phyloP scores from a whole-genome alignment of 2,888 invertebrate species.

The Melanophora roralis region DNA sequence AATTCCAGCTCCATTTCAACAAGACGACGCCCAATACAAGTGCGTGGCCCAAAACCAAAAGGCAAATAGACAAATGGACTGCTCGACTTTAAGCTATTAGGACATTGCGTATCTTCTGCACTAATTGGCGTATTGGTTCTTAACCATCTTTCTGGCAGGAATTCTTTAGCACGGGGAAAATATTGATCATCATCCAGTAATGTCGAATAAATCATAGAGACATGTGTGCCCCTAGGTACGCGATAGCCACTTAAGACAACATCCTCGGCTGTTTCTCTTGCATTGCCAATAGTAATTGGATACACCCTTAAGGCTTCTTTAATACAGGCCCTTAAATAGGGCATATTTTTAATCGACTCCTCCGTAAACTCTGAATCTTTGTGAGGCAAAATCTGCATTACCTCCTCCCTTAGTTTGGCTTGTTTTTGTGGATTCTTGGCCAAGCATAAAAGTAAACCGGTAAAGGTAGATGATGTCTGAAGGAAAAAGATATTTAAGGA shows the following conservation, averaged over 20 bases:
- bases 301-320: constrained; percentile 84
- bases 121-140: not conserved
- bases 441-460: constrained; percentile 73
- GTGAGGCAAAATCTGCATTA: constrained; percentile 74
- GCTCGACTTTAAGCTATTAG: constrained; percentile 55
- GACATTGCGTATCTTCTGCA: constrained; percentile 20
- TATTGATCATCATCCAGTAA: constrained; percentile 70
- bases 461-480: constrained; percentile 70
- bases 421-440: constrained; percentile 83
- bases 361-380: constrained; percentile 77
- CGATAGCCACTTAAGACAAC: constrained; percentile 81
- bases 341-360: constrained; percentile 77
- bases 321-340: constrained; percentile 84
- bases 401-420: constrained; percentile 80
- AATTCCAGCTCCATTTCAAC: constrained; percentile 85
- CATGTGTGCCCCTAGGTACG: constrained; percentile 82
- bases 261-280: constrained; percentile 79
- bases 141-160: constrained; percentile 64
- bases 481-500: constrained; percentile 65
- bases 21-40: constrained; percentile 85
- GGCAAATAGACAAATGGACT: constrained; percentile 77
- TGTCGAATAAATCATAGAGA: constrained; percentile 82
- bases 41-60: constrained; percentile 84
- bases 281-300: constrained; percentile 80
- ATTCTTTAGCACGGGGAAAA: constrained; percentile 55